Conservation (phyloP, 1,140 invertebrate species). For the Holcopasites calliopsidis region DNA sequence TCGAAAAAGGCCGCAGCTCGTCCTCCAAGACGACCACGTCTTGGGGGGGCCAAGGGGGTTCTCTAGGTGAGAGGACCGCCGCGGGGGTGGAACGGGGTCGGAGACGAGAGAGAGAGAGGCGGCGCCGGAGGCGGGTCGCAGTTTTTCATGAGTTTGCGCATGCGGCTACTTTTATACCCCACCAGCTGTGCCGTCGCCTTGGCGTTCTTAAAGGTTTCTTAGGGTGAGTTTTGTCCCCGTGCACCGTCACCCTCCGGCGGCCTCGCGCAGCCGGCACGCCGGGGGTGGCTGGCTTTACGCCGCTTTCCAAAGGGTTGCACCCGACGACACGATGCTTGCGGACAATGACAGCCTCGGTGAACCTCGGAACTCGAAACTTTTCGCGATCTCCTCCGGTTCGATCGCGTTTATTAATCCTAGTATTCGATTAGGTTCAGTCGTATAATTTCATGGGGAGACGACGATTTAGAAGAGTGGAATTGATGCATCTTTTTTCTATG, state of each 20-base stretch:
- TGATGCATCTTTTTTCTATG: too few relatives aligned
- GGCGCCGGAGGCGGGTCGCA: constrained; percentile 76
- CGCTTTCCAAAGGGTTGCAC: constrained; percentile 65
- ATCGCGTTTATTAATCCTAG: neutral
- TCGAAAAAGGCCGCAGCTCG: constrained; percentile 71
- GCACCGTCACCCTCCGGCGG: constrained; percentile 26
- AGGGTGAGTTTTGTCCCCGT: constrained; percentile 76
- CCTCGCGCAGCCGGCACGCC: neutral
- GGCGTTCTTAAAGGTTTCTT: constrained; percentile 79
- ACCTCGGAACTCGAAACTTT: neutral
- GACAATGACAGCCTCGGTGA: constrained; percentile 29
- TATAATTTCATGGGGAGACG: too few relatives aligned
- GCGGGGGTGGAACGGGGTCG: constrained; percentile 53
- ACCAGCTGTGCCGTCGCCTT: constrained; percentile 66
- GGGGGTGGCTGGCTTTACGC: constrained; percentile 33
- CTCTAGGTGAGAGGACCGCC: constrained; percentile 44
- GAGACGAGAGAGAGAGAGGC: constrained; percentile 70
- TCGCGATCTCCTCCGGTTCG: neutral
- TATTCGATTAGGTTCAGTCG: neutral
- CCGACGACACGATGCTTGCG: constrained; percentile 59
- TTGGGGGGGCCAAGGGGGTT: constrained; percentile 46
- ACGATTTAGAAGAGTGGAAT: too few relatives aligned
- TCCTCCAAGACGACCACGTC: constrained; percentile 59
- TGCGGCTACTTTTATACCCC: constrained; percentile 77
- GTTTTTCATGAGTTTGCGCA: constrained; percentile 76